A percentile compares a stretch with the other conserved stretches of the same genome.
These are phyloP conservation scores for Podarcis raffonei DNA, from an alignment of 2,113 vertebrate species.

Conservation along the genomic window DNA sequence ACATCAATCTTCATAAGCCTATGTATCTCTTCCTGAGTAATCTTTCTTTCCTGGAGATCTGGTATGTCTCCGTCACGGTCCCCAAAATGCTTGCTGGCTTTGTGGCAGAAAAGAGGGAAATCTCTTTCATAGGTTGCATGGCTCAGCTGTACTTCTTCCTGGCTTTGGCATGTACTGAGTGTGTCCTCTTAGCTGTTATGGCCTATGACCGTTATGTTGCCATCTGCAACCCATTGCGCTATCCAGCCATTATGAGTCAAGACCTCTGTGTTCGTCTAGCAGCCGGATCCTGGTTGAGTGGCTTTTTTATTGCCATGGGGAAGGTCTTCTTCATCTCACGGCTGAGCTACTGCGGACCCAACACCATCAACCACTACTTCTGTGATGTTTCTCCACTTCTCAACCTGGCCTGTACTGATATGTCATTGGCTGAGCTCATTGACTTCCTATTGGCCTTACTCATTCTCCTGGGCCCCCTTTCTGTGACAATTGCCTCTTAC, in stretches of 20 bases:
- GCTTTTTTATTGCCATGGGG: slow-evolving; percentile 51
- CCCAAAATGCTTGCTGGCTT: slow-evolving; percentile 62
- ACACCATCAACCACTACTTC: slow-evolving; percentile 65
- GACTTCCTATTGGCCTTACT: slow-evolving; percentile 60
- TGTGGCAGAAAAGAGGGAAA: background rate
- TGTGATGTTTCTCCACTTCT: slow-evolving; percentile 60
- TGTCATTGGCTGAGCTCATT: slow-evolving; percentile 43
- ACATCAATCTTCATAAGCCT: slow-evolving; percentile 57
- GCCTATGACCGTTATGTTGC: slow-evolving; percentile 64
- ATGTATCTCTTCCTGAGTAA: slow-evolving; percentile 63
- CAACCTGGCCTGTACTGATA: slow-evolving; percentile 53
- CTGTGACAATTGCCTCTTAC: slow-evolving; percentile 54
- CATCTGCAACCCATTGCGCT: slow-evolving; percentile 54
- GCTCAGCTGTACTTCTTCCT: slow-evolving; percentile 60
- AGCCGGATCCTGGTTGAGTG: slow-evolving; percentile 48
- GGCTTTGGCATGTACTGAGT: slow-evolving; percentile 55
- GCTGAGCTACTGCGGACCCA: slow-evolving; percentile 58
- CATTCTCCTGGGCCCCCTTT: slow-evolving; percentile 57
- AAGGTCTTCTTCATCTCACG: slow-evolving; percentile 62
- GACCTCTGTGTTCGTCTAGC: slow-evolving; percentile 54
- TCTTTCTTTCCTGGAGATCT: slow-evolving; percentile 68
- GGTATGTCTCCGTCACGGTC: slow-evolving; percentile 61
- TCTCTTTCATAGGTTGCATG: slow-evolving; percentile 55
- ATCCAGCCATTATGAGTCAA: slow-evolving; percentile 52
- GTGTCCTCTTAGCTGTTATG: slow-evolving; percentile 53